phyloP scores from a whole-genome alignment of 2,888 invertebrate genomes.

The Mythimna albipuncta region DNA sequence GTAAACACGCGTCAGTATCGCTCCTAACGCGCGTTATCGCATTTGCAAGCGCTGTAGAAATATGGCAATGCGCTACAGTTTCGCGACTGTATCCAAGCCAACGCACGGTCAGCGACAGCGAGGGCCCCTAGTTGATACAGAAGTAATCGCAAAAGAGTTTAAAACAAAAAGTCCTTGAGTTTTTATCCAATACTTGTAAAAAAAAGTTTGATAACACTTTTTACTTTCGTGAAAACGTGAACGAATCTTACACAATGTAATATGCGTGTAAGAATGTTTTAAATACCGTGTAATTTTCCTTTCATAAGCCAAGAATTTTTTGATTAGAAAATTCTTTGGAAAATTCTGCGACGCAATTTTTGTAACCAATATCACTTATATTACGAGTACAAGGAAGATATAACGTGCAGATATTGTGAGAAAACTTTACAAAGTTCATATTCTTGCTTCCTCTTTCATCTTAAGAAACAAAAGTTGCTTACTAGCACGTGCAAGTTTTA shows the following conservation, averaged over 20 bases:
- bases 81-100: too few species aligned
- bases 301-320: neutral
- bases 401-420: slow-evolving; percentile 12
- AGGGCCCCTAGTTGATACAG: neutral
- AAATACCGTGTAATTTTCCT: neutral
- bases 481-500: slow-evolving; percentile 41
- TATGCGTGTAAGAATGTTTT: neutral
- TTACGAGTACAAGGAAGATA: neutral
- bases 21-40: too few species aligned
- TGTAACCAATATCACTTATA: slow-evolving; percentile 3
- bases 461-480: slow-evolving; percentile 48
- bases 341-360: neutral
- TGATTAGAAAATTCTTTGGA: neutral
- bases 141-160: neutral
- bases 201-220: neutral
- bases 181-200: neutral
- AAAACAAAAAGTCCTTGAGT: neutral
- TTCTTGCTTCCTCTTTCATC: slow-evolving; percentile 8
- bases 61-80: too few species aligned
- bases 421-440: slow-evolving; percentile 11
- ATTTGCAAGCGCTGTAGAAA: too few species aligned
- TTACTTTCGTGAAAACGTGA: neutral
- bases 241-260: neutral
- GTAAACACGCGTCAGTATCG: too few species aligned
- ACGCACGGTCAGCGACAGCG: too few species aligned